These are phyloP conservation scores for Xiphydria camelus DNA, from an alignment of 2,888 invertebrate species.

Conservation along the genomic window DNA sequence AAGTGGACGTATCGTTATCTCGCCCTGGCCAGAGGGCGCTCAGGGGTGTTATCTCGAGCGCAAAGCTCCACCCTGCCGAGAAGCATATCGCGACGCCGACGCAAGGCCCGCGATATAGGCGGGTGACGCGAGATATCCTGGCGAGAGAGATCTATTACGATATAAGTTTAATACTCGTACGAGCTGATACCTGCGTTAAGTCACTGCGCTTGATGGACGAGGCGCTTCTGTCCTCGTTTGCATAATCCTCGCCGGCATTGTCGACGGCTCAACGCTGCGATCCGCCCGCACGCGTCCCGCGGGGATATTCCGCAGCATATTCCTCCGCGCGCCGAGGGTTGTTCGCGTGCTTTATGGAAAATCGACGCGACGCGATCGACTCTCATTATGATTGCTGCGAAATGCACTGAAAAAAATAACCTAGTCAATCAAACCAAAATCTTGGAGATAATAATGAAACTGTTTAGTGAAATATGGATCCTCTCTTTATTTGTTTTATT, in stretches of 20 bases:
- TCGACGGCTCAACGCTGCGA: not conserved
- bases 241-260: constrained; percentile 7
- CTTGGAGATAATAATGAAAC: too few species aligned
- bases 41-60: not conserved
- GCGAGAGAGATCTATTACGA: constrained; percentile 2
- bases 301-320: too few species aligned
- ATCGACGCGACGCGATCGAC: too few species aligned
- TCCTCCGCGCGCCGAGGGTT: too few species aligned
- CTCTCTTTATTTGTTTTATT: too few species aligned
- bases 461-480: too few species aligned
- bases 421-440: too few species aligned
- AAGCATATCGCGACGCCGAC: not conserved
- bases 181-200: constrained; percentile 3
- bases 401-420: too few species aligned
- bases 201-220: constrained; percentile 8
- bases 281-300: too few species aligned
- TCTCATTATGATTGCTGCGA: too few species aligned
- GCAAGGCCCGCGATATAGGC: not conserved
- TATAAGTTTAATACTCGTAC: not conserved
- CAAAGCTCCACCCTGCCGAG: not conserved
- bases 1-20: constrained; percentile 1
- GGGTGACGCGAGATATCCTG: not conserved
- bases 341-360: too few species aligned
- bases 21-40: not conserved
- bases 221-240: constrained; percentile 5